phyloP scores from a whole-genome alignment of 1,140 invertebrate genomes.

The Bathynomus jamesi region DNA sequence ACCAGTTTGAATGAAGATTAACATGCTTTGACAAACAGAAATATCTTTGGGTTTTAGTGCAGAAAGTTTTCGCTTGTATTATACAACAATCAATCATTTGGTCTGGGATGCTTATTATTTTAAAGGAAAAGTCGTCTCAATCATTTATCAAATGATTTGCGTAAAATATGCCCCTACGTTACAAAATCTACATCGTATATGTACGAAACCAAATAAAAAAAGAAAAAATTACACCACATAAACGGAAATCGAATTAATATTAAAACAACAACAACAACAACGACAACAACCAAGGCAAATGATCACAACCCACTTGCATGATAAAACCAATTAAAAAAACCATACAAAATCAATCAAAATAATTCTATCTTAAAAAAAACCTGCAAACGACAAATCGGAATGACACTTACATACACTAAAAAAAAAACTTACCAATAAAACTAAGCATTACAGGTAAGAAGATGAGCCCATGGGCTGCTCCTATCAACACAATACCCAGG shows the following conservation, averaged over 20 bases:
- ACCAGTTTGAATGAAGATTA: too few relatives aligned
- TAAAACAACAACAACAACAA: not conserved
- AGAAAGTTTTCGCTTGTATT: too few relatives aligned
- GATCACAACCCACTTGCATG: not conserved
- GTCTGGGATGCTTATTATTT: too few relatives aligned
- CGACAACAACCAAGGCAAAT: not conserved
- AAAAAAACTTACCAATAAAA: constrained; percentile 52
- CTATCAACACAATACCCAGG: constrained; percentile 78
- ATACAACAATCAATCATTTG: too few relatives aligned
- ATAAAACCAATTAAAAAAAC: not conserved
- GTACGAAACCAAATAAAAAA: too few relatives aligned
- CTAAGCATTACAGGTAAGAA: constrained; percentile 80
- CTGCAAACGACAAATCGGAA: not conserved
- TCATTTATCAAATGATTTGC: too few relatives aligned
- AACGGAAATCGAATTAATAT: not conserved
- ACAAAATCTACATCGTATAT: too few relatives aligned
- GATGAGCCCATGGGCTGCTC: constrained; percentile 79
- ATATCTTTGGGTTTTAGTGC: too few relatives aligned
- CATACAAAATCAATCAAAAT: not conserved
- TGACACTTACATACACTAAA: not conserved
- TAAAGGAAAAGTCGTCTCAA: too few relatives aligned
- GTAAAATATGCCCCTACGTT: too few relatives aligned
- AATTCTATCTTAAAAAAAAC: not conserved
- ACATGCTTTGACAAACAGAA: too few relatives aligned
- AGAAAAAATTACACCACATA: too few relatives aligned